phyloP scores from a whole-genome alignment of 2,888 invertebrate species.

The Platycheirus albimanus region DNA sequence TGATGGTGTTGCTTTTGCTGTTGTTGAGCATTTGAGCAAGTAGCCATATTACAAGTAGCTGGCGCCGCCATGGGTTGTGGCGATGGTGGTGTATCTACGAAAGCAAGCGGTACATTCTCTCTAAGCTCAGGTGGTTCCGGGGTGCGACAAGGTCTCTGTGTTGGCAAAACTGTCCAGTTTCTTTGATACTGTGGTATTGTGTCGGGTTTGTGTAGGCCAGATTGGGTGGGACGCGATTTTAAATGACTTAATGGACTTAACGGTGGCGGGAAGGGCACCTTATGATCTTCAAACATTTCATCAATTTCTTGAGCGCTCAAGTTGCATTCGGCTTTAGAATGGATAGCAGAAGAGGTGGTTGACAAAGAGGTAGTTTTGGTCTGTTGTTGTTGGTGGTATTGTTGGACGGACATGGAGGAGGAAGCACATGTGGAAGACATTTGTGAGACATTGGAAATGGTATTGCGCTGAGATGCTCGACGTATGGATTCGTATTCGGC shows the following conservation, averaged over 20 bases:
- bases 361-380: conserved; percentile 75
- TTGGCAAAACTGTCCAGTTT: conserved; percentile 85
- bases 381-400: conserved; percentile 79
- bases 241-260: conserved; percentile 81
- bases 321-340: conserved; percentile 52
- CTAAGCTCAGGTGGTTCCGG: conserved; percentile 84
- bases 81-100: conserved; percentile 80
- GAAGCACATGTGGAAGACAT: conserved; percentile 71
- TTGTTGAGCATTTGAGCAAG: conserved; percentile 78
- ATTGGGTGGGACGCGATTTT: conserved; percentile 79
- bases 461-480: conserved; percentile 80
- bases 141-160: conserved; percentile 85
- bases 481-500: conserved; percentile 79
- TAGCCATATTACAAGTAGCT: conserved; percentile 42
- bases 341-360: conserved; percentile 65
- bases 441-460: conserved; percentile 62
- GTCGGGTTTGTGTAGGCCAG: conserved; percentile 86
- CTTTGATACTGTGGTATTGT: conserved; percentile 87
- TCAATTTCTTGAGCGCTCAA: conserved; percentile 77
- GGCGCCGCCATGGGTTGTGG: conserved; percentile 72
- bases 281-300: conserved; percentile 80
- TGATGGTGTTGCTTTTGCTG: conserved; percentile 72
- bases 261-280: conserved; percentile 81
- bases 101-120: conserved; percentile 83
- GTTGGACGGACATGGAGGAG: conserved; percentile 79